A percentile compares a stretch with the other conserved stretches of the same genome.
These are phyloP conservation scores for Typhlichthys subterraneus DNA, from an alignment of 2,797 vertebrate species.

Conservation along the genomic window DNA sequence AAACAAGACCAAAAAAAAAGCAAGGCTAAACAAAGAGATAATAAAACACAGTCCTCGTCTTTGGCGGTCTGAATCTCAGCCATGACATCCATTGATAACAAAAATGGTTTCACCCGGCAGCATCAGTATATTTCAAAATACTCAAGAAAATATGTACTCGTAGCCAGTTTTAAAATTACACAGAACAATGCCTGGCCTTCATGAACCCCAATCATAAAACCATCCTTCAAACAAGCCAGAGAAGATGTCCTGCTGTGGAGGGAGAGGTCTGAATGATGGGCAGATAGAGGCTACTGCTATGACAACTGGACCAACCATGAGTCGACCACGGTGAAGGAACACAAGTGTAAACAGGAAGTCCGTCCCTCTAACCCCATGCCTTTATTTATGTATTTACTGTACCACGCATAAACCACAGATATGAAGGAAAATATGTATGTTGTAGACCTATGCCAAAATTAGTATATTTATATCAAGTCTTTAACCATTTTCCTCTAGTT, in stretches of 20 bases:
- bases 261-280: constrained; percentile 48
- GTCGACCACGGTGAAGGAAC: constrained; percentile 65
- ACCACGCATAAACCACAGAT: constrained; percentile 59
- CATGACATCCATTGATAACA: no score
- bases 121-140: no score
- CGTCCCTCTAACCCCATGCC: constrained; percentile 50
- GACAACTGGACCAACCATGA: constrained; percentile 54
- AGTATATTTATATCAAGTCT: constrained; percentile 38
- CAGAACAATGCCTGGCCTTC: constrained; percentile 9
- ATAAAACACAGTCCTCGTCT: not conserved
- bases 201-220: constrained; percentile 1
- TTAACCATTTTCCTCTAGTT: not conserved
- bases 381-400: constrained; percentile 70
- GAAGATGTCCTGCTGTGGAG: not conserved
- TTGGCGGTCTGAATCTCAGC: not conserved
- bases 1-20: constrained; percentile 4
- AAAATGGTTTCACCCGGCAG: no score
- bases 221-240: constrained; percentile 4
- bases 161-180: constrained; percentile 3
- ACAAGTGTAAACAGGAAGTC: constrained; percentile 76
- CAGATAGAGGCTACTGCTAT: constrained; percentile 47
- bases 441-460: constrained; percentile 39
- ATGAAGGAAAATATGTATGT: constrained; percentile 63
- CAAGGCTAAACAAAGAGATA: constrained; percentile 16
- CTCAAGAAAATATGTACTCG: not conserved